These are phyloP conservation scores for Resseliella maxima DNA, from an alignment of 2,888 invertebrate species.

Conservation along the genomic window DNA sequence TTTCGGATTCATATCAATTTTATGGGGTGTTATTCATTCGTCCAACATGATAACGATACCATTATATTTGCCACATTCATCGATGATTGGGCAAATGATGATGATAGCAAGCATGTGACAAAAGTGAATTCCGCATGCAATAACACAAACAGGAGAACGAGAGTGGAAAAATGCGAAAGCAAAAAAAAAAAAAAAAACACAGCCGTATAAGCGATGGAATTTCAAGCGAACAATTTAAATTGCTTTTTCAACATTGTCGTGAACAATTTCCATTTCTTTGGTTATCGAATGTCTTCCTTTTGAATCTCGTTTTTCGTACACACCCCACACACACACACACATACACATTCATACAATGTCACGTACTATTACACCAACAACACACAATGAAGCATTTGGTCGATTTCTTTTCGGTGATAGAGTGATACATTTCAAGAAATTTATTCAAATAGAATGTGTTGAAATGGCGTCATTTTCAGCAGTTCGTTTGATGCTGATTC, in stretches of 20 bases:
- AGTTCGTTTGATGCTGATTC: not conserved
- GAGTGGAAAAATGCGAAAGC: not conserved
- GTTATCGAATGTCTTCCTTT: not conserved
- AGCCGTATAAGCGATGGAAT: too few species aligned
- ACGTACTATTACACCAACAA: not conserved
- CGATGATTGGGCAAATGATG: not conserved
- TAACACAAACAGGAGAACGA: not conserved
- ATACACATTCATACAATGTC: too few species aligned
- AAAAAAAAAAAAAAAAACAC: not conserved
- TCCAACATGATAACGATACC: not conserved
- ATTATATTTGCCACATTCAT: not conserved
- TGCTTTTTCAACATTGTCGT: constrained; percentile 7
- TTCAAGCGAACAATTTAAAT: not conserved
- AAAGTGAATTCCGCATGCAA: not conserved
- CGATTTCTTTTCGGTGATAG: not conserved
- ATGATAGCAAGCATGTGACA: not conserved
- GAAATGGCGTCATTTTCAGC: not conserved
- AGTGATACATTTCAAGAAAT: not conserved
- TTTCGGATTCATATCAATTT: not conserved
- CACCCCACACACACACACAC: too few species aligned
- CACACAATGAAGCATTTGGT: not conserved
- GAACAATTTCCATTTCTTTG: not conserved
- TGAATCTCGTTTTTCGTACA: not conserved
- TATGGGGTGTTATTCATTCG: not conserved
- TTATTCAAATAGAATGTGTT: not conserved